Percentiles rank a stretch among this genome's conserved stretches.
These are phyloP conservation scores for Podarcis lilfordi DNA, from an alignment of 2,797 vertebrate genomes.

Conservation along the genomic window DNA sequence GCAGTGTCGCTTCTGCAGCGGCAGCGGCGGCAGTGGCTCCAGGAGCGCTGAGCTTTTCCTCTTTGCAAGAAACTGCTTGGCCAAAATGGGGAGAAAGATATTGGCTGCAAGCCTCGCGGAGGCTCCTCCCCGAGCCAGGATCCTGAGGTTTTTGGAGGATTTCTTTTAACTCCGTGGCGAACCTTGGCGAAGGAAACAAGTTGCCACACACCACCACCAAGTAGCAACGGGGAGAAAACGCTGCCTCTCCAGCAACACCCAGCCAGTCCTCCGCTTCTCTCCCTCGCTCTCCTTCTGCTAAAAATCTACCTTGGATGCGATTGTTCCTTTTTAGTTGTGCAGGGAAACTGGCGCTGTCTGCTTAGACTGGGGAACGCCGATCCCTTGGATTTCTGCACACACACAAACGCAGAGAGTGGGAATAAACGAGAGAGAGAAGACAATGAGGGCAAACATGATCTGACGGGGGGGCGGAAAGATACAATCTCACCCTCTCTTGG, in stretches of 20 bases:
- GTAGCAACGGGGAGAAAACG: slow-evolving; percentile 28
- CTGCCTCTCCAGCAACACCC: slow-evolving; percentile 4
- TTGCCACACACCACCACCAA: slow-evolving; percentile 51
- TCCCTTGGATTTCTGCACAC: slow-evolving; percentile 45
- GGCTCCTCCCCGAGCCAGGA: slow-evolving; percentile 80
- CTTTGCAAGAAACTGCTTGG: slow-evolving; percentile 69
- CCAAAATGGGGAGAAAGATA: slow-evolving; percentile 72
- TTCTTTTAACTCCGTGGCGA: slow-evolving; percentile 76
- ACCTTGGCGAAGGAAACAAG: slow-evolving; percentile 68
- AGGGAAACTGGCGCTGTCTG: slow-evolving; percentile 25
- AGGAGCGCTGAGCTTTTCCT: slow-evolving; percentile 44
- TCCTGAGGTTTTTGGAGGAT: slow-evolving; percentile 78
- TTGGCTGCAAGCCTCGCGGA: slow-evolving; percentile 74
- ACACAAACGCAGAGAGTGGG: slow-evolving; percentile 16
- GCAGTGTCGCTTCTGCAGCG: slow-evolving; percentile 46
- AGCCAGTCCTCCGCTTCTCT: slow-evolving; percentile 4
- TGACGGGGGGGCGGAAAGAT: slow-evolving; percentile 31
- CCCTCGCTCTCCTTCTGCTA: background rate
- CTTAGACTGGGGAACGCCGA: slow-evolving; percentile 37
- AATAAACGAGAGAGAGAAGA: slow-evolving; percentile 59
- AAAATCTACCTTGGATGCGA: slow-evolving; percentile 46
- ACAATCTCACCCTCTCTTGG: slow-evolving; percentile 12
- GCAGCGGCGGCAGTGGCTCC: slow-evolving; percentile 49
- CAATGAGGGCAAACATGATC: slow-evolving; percentile 63
- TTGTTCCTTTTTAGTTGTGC: background rate